Evolutionary conservation across 2,888 invertebrate genomes (phyloP), one percentile per base, ranked within the genome.

Genomic region (Carpatolechia fugitivella): DNA sequence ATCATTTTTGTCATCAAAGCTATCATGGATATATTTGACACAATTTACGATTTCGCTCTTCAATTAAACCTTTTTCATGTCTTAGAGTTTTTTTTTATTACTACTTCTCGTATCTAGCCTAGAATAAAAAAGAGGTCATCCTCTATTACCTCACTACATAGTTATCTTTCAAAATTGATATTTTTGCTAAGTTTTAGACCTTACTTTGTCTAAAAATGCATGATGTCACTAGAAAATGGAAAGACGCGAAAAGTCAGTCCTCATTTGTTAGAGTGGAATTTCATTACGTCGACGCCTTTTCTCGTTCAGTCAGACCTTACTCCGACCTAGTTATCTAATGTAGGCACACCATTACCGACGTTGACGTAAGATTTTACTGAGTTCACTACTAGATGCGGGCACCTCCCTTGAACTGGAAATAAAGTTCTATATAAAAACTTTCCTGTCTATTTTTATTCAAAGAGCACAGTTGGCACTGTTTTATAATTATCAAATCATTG

Each of bases 241-340:
- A 16, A 18, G 16, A 20, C 18, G 18, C 40, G 18, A 41, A 41
- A 41, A 41, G 40, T 41, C 40, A 41, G 40, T 41, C 18, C 44
- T 44, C 44, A 44, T 44, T 44, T 44, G 44, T 44, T 24, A 44
- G 29, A 38, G 38, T 10, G 50, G 50, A 50, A 50, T 50, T 50
- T 50, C 50, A 50, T 50, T 50, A 38, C n/a, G 14, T 7, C 50
- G 31, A 24, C 24, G 24, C 30, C n/a, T 38, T 29, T 49, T 20
- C 50, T 38, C 50, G 33, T 20, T 20, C 11, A 49, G 49, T n/a
- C 16, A 36, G 50, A 20, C 50, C 50, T 38, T 50, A 36, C 49
- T 29, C 31, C 33, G 49, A 49, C 49, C 49, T 31, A 49, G 35
- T 49, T 49, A 18, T 49, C 49, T 16, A 35, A 50, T 50, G 50